Evolutionary conservation across 2,888 invertebrate genomes (phyloP).

Genomic region (Pseudococcus viburni): DNA sequence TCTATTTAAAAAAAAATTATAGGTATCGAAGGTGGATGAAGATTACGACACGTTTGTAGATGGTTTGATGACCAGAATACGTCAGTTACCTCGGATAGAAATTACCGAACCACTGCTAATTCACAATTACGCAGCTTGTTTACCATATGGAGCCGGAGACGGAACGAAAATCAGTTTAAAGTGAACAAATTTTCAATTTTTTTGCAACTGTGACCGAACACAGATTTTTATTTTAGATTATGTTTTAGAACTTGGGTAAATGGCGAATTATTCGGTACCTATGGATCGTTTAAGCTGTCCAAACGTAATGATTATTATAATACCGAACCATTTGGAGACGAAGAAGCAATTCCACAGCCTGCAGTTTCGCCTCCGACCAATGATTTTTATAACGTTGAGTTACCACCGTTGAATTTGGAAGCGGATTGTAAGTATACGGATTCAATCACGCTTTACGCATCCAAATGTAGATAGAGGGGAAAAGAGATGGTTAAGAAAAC

Average conservation of each 20-base stretch:
- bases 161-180: slow-evolving; percentile 74
- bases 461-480: too few species aligned
- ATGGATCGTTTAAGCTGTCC: slow-evolving; percentile 80
- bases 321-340: slow-evolving; percentile 86
- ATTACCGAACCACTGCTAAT: slow-evolving; percentile 91
- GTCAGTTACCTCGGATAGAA: slow-evolving; percentile 86
- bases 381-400: slow-evolving; percentile 94
- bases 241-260: slow-evolving; percentile 70
- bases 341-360: slow-evolving; percentile 81
- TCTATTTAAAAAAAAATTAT: not conserved
- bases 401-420: slow-evolving; percentile 83
- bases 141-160: slow-evolving; percentile 86
- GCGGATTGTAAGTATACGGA: slow-evolving; percentile 72
- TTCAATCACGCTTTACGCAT: not conserved
- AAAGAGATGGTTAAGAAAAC: too few species aligned
- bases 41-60: slow-evolving; percentile 89
- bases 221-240: not conserved
- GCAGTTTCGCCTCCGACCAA: slow-evolving; percentile 83
- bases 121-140: slow-evolving; percentile 86
- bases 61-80: slow-evolving; percentile 86
- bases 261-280: slow-evolving; percentile 82
- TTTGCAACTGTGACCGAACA: not conserved
- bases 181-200: slow-evolving; percentile 66
- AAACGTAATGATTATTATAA: slow-evolving; percentile 86
- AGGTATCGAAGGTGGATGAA: slow-evolving; percentile 84